phyloP scores from a whole-genome alignment of 2,888 invertebrate genomes.

The Sarcophaga subvicina region DNA sequence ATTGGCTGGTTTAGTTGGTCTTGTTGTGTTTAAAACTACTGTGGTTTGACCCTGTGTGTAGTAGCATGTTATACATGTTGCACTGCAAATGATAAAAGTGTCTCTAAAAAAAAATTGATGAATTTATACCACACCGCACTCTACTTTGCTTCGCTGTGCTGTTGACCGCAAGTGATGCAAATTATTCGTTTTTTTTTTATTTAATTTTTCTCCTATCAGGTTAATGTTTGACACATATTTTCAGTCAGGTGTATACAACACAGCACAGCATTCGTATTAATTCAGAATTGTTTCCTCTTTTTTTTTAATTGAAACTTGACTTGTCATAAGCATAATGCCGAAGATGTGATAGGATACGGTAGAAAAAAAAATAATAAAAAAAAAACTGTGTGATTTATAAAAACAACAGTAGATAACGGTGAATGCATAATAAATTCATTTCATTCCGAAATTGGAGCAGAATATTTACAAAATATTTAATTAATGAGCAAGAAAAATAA shows the following conservation, averaged over 20 bases:
- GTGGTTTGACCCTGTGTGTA: constrained; percentile 1
- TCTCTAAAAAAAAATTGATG: too few relatives aligned
- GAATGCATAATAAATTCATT: too few relatives aligned
- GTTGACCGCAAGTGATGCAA: neutral
- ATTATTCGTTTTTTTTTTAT: neutral
- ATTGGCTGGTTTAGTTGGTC: too few relatives aligned
- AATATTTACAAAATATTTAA: too few relatives aligned
- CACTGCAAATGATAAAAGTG: neutral
- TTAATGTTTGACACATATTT: constrained; percentile 24
- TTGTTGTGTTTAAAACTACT: neutral
- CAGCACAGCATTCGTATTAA: neutral
- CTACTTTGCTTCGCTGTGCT: neutral
- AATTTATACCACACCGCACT: neutral
- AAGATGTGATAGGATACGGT: neutral
- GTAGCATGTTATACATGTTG: neutral
- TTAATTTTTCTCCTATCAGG: neutral
- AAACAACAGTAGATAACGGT: too few relatives aligned
- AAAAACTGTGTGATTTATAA: neutral
- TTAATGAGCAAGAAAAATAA: too few relatives aligned
- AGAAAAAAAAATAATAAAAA: neutral
- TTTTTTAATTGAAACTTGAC: neutral
- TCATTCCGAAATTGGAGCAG: too few relatives aligned
- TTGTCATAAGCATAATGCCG: neutral
- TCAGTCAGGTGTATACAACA: neutral
- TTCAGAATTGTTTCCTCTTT: neutral